Percentiles rank a stretch among this genome's conserved stretches.
These are phyloP conservation scores for Bungarus multicinctus DNA, from an alignment of 2,113 vertebrate species.

Conservation along the genomic window DNA sequence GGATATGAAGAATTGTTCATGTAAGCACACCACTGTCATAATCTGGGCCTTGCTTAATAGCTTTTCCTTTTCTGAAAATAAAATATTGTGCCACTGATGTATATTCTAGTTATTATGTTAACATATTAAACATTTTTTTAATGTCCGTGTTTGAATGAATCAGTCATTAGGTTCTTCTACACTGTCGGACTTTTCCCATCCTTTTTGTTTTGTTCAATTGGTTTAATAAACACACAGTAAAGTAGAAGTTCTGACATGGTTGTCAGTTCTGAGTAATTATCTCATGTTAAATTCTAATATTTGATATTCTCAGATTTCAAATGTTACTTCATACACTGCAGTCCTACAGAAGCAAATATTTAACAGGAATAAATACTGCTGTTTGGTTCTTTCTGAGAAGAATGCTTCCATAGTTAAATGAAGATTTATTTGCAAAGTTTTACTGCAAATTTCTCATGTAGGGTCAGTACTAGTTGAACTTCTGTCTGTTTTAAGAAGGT, in stretches of 20 bases:
- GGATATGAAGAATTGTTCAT: constrained; percentile 53
- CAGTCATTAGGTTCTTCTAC: not conserved
- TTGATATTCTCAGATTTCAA: not conserved
- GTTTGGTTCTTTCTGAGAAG: not conserved
- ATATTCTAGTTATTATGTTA: constrained; percentile 21
- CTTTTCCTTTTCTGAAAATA: constrained; percentile 51
- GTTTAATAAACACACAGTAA: not conserved
- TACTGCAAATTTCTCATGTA: not conserved
- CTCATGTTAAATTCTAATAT: not conserved
- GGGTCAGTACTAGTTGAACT: not conserved
- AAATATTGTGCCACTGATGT: not conserved
- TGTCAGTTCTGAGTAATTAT: constrained; percentile 13
- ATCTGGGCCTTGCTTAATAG: constrained; percentile 63
- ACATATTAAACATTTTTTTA: not conserved
- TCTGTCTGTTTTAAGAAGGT: not conserved
- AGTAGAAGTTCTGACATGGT: not conserved
- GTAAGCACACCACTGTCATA: constrained; percentile 59
- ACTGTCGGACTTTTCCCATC: not conserved
- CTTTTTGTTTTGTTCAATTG: constrained; percentile 7
- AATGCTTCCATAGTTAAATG: not conserved
- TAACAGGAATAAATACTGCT: not conserved
- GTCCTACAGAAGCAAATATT: not conserved
- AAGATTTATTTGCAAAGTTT: not conserved
- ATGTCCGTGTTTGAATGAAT: constrained; percentile 2
- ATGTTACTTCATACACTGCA: not conserved